Conservation (phyloP, 2,797 vertebrate genomes). For the Pseudochirops cupreus region DNA sequence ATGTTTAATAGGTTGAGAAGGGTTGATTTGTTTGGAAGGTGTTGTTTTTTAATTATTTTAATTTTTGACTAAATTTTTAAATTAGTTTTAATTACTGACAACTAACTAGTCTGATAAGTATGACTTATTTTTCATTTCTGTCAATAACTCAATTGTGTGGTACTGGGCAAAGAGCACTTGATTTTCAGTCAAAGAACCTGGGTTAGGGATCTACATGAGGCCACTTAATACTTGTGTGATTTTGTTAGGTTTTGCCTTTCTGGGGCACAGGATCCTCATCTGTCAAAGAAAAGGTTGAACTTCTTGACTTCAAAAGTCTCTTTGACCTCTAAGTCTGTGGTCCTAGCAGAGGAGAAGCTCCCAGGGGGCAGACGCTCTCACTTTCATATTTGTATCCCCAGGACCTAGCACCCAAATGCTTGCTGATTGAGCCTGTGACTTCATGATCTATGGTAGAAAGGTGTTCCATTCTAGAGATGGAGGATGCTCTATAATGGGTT, state of each 20-base stretch:
- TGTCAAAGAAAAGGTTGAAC: not conserved
- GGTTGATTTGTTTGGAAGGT: not conserved
- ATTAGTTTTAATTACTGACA: not conserved
- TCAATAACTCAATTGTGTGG: not conserved
- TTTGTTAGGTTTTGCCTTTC: not conserved
- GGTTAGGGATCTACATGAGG: not conserved
- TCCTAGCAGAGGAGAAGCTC: not conserved
- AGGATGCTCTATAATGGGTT: not conserved
- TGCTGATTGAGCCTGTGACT: not conserved
- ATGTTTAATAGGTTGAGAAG: not conserved
- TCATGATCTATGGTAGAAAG: not conserved
- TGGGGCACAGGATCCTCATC: not conserved
- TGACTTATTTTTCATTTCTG: not conserved
- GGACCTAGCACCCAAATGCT: not conserved
- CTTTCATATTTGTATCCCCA: not conserved
- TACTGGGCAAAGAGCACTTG: not conserved
- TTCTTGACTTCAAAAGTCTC: not conserved
- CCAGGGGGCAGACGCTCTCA: not conserved
- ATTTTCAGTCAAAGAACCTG: not conserved
- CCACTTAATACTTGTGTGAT: not conserved
- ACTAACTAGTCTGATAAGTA: not conserved
- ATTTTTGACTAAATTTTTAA: not conserved
- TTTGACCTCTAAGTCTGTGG: not conserved
- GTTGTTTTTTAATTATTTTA: not conserved
- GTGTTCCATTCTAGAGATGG: not conserved